Evolutionary conservation across 35 echinoderm and acorn worm genomes (phyloP).

Genomic region (Ophiothrix spiculata): DNA sequence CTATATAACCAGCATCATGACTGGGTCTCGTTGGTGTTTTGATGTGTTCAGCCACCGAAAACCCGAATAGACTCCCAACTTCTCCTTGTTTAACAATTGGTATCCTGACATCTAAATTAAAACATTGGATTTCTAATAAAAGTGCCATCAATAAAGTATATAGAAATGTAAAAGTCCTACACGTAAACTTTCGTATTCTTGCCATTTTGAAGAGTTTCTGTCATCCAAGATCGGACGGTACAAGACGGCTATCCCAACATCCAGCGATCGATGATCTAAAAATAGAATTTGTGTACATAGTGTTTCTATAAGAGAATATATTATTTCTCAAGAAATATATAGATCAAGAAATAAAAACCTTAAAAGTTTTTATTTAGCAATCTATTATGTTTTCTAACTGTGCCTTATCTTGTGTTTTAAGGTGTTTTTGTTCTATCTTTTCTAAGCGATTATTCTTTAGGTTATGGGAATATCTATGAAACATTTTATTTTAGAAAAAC

Average conservation of each 20-base stretch:
- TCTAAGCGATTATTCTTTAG: no score
- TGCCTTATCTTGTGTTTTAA: no score
- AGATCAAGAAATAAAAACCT: neutral
- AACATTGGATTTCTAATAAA: constrained; percentile 32
- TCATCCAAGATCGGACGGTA: neutral
- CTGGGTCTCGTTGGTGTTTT: neutral
- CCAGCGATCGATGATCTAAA: neutral
- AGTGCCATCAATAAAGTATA: neutral
- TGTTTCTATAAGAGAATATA: neutral
- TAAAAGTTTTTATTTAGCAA: neutral
- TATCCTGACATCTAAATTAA: constrained; percentile 75
- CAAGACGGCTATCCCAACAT: neutral
- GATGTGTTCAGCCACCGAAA: constrained; percentile 90
- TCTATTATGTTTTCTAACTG: neutral
- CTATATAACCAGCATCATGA: neutral
- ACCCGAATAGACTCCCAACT: constrained; percentile 75
- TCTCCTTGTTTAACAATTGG: constrained; percentile 88
- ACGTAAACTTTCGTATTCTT: neutral
- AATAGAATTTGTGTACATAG: neutral
- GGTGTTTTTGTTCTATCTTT: no score
- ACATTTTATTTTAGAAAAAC: neutral
- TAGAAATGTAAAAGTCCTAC: neutral
- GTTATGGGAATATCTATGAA: no score
- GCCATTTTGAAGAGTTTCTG: neutral
- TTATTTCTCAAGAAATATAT: neutral